Conservation (phyloP, 2,888 invertebrate genomes). For the Pherbina coryleti region DNA sequence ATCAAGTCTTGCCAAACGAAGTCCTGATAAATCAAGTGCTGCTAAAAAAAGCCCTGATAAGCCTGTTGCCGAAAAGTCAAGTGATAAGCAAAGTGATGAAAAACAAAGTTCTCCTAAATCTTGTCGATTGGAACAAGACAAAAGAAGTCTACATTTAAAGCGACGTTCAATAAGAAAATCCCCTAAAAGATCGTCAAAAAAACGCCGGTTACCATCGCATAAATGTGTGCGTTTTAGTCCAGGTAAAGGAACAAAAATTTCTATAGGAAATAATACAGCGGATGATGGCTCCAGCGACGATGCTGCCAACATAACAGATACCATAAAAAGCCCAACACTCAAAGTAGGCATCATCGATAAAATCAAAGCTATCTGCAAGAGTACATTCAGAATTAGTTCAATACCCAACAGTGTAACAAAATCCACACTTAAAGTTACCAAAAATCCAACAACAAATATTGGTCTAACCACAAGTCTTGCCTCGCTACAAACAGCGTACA, state of each 20-base stretch:
- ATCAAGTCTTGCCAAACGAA: not conserved
- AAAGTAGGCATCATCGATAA: constrained; percentile 46
- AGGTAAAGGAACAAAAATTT: not conserved
- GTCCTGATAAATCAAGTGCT: not conserved
- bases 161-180: no score
- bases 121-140: no score
- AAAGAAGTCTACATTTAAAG: no score
- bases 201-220: no score
- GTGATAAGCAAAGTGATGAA: no score
- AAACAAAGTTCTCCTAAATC: no score
- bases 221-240: not conserved
- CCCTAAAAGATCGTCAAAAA: no score
- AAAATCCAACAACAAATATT: constrained; percentile 1
- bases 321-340: constrained; percentile 20
- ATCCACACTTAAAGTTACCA: constrained; percentile 39
- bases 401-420: constrained; percentile 43
- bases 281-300: constrained; percentile 9
- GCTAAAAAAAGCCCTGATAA: not conserved
- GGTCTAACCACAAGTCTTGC: not conserved
- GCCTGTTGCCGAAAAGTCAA: no score
- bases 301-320: not conserved
- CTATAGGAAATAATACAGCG: not conserved
- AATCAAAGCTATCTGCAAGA: constrained; percentile 48
- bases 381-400: constrained; percentile 37
- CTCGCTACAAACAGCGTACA: not conserved